These are phyloP conservation scores for Caenorhabditis imperialis DNA, from an alignment of 2,888 invertebrate species.

Conservation along the genomic window DNA sequence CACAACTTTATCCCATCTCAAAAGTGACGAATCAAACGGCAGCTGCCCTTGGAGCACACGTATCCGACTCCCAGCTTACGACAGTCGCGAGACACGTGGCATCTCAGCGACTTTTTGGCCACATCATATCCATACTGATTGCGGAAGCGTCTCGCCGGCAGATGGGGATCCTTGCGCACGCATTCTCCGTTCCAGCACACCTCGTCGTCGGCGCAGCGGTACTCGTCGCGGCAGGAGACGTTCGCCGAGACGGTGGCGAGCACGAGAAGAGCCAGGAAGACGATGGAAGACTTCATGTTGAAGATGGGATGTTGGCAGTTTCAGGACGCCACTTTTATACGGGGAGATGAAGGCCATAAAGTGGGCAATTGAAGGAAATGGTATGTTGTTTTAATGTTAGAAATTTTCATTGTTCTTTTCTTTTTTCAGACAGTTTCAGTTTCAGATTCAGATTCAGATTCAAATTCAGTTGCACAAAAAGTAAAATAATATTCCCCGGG, in stretches of 20 bases:
- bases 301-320: too few species aligned
- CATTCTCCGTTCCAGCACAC: slow-evolving; percentile 15
- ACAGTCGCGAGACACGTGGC: background rate
- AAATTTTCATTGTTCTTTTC: too few species aligned
- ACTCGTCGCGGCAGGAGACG: background rate
- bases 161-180: background rate
- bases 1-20: too few species aligned
- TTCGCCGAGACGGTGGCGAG: background rate
- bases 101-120: background rate
- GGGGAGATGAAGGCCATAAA: too few species aligned
- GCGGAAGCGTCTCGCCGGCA: background rate
- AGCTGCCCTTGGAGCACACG: slow-evolving; percentile 7
- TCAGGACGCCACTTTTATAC: too few species aligned
- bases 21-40: background rate
- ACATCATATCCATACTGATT: background rate
- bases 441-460: too few species aligned
- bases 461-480: too few species aligned
- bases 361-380: too few species aligned
- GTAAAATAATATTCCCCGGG: too few species aligned
- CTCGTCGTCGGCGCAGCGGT: slow-evolving; percentile 2
- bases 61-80: background rate
- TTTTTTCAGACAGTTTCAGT: too few species aligned
- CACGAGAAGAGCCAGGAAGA: background rate
- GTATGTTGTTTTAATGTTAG: too few species aligned
- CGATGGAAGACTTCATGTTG: background rate